Base-by-base conservation (phyloP, 1,140 invertebrate species). In the Temnothorax longispinosus region DNA sequence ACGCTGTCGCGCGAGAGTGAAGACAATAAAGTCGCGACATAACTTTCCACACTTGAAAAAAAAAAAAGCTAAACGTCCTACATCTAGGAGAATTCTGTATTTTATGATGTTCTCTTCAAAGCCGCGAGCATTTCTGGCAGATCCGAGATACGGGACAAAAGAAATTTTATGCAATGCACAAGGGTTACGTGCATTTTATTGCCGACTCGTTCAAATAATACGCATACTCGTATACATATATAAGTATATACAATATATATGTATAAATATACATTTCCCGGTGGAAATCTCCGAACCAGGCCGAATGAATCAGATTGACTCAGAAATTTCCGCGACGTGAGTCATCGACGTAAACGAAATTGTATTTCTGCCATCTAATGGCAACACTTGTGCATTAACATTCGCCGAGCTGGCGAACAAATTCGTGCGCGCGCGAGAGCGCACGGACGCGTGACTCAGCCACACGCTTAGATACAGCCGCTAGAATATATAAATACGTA, bases 261-360 rank as follows among this genome's bases (percentile, higher is more conserved):
- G 15, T 44, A 76, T 15, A 11, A 6, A 64, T 50, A 27, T 21
- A 35, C 11, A 21, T 27, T 58, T 82, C 54, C 80, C 80, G 13
- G 27, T 75, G 69, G 80, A 84, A 84, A 75, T 84, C 82, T 72
- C 47, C 64, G 85, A 77, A 65, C 54, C 77, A 69, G 27, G 60
- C 62, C 64, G 76, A 89, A 84, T 88, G 86, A 88, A 86, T 88
- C 91, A 88, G 86, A 81, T 88, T 90, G 75, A 78, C 77, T 56
- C 54, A 74, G 67, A 69, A 89, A 81, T 89, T 87, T 86, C 64
- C 85, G 27, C 85, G 67, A 47, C 58, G 64, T 90, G 89, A 90
- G 74, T 90, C 88, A 90, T 86, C 89, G 89, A 91, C 89, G 65
- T 82, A 87, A 90, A 90, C 82, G 90, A 89, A 86, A 90, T 90